Conservation (phyloP, 2,797 vertebrate genomes). For the Ptychobarbus kaznakovi region DNA sequence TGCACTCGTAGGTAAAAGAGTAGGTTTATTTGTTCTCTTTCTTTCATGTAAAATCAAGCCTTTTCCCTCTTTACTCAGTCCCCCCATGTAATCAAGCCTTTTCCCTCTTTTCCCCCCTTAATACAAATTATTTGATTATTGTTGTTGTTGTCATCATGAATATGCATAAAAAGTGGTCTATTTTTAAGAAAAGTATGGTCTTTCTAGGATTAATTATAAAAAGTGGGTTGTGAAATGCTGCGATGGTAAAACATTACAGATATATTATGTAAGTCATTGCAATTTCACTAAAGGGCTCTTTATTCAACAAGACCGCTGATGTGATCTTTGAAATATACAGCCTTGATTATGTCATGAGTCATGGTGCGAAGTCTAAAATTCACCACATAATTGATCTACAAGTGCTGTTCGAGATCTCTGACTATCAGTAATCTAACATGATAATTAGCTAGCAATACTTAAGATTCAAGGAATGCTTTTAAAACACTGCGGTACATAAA, state of each 20-base stretch:
- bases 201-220: neutral
- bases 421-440: slow-evolving; percentile 4
- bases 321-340: slow-evolving; percentile 20
- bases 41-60: too few species aligned
- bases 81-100: neutral
- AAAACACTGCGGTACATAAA: neutral
- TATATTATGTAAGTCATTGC: slow-evolving; percentile 21
- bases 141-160: neutral
- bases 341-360: slow-evolving; percentile 40
- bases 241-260: neutral
- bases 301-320: slow-evolving; percentile 1
- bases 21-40: neutral
- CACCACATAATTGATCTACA: slow-evolving; percentile 4
- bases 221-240: neutral
- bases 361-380: neutral
- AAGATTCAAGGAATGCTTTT: slow-evolving; percentile 6
- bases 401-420: neutral
- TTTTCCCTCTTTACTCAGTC: neutral
- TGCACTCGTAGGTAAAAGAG: neutral
- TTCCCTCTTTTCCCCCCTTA: neutral
- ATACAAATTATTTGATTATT: neutral
- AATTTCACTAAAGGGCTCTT: slow-evolving; percentile 34
- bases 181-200: neutral
- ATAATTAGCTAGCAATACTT: neutral
- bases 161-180: neutral